Evolutionary conservation across 1,140 invertebrate genomes (phyloP).

Genomic region (Papilio polyxenes): DNA sequence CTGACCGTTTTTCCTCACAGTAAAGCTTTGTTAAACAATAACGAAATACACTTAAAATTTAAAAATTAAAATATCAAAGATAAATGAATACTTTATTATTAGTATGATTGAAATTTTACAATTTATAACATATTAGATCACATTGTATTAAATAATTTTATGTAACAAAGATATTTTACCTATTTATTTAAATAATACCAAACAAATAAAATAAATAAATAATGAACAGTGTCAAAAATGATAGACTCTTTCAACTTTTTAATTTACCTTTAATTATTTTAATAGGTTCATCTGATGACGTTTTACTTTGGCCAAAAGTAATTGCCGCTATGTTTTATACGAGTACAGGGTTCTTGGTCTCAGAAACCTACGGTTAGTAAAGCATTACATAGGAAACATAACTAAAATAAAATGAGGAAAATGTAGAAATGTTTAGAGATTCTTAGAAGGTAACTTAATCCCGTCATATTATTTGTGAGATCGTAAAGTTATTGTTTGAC

Average conservation of each 20-base stretch:
- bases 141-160: no score
- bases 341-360: no score
- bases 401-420: not conserved
- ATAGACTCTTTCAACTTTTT: not conserved
- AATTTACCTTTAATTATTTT: not conserved
- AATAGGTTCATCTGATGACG: not conserved
- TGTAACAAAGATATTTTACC: no score
- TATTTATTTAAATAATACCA: no score
- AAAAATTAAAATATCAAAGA: no score
- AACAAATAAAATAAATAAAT: not conserved
- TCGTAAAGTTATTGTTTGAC: not conserved
- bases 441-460: not conserved
- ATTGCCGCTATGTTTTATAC: no score
- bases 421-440: not conserved
- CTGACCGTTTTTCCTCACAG: not conserved
- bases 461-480: not conserved
- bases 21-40: not conserved
- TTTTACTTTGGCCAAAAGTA: no score
- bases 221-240: not conserved
- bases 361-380: no score
- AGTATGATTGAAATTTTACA: no score
- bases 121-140: no score
- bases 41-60: not conserved
- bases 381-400: not conserved
- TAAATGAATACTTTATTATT: no score